Conservation (phyloP, 2,113 vertebrate genomes). For the Chaetodon auriga region DNA sequence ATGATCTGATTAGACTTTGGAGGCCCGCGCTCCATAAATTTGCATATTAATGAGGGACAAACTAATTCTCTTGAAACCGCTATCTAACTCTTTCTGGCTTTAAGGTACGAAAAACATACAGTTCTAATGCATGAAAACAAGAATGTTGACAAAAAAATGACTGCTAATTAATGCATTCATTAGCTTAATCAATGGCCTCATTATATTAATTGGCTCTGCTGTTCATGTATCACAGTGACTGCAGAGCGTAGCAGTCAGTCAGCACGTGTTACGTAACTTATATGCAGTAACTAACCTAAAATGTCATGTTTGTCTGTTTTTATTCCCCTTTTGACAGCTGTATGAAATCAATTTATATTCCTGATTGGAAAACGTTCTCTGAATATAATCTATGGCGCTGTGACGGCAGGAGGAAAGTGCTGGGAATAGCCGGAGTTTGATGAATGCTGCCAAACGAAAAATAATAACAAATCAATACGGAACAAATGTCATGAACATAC, state of each 20-base stretch:
- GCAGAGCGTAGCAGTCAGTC: background rate
- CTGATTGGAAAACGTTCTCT: background rate
- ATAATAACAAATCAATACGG: background rate
- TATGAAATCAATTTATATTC: background rate
- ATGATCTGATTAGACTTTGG: constrained; percentile 69
- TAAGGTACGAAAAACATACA: constrained; percentile 30
- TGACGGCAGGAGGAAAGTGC: background rate
- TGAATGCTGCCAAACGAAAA: background rate
- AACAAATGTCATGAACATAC: constrained; percentile 65
- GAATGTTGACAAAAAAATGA: constrained; percentile 34
- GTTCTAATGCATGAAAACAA: constrained; percentile 46
- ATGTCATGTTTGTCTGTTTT: background rate
- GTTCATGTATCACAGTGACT: constrained; percentile 1
- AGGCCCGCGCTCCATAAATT: constrained; percentile 54
- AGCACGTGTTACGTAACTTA: constrained; percentile 15
- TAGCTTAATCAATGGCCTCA: constrained; percentile 52
- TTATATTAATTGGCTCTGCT: constrained; percentile 42
- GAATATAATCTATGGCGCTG: no score
- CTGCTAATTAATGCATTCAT: constrained; percentile 51
- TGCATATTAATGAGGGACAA: constrained; percentile 55
- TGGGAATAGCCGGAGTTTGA: background rate
- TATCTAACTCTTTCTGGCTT: constrained; percentile 33
- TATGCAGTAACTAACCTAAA: background rate
- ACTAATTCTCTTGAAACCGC: constrained; percentile 46
- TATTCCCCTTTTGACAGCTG: background rate